These are phyloP conservation scores for Coracopsis vasa DNA, from an alignment of 2,113 vertebrate species.

Conservation along the genomic window DNA sequence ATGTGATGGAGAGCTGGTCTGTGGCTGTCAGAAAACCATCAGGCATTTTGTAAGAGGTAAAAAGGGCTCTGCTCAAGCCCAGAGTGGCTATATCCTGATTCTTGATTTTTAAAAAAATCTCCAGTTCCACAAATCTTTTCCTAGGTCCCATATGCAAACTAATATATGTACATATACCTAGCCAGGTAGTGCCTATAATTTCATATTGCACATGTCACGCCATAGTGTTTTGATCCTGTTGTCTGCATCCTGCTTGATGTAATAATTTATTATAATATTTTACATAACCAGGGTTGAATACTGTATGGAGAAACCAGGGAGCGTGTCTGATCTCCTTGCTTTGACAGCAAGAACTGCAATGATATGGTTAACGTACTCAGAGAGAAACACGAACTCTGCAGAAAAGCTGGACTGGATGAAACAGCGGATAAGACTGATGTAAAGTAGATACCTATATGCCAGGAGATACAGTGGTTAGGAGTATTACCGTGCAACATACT, in stretches of 20 bases:
- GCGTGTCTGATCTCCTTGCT: constrained; percentile 1
- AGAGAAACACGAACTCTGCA: background rate
- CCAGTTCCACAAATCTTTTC: background rate
- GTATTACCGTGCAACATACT: background rate
- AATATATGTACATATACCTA: background rate
- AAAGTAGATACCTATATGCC: background rate
- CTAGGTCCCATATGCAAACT: background rate
- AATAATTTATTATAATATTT: constrained; percentile 4
- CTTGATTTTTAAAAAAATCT: background rate
- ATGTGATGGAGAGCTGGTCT: background rate
- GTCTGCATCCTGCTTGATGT: background rate
- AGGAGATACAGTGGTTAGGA: background rate
- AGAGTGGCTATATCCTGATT: background rate
- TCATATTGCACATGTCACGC: background rate
- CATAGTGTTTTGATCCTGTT: background rate
- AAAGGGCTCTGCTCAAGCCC: background rate
- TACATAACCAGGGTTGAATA: constrained; percentile 13
- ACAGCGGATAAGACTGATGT: background rate
- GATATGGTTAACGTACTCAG: background rate
- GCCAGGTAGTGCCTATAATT: background rate
- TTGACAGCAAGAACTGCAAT: background rate
- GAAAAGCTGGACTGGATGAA: constrained; percentile 25
- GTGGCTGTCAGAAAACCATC: background rate
- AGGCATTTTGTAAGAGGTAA: background rate
- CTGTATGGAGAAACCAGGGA: background rate